A percentile compares a stretch with the other conserved stretches of the same genome.
phyloP scores from a whole-genome alignment of 2,797 vertebrate genomes.

The Notolabrus celidotus region DNA sequence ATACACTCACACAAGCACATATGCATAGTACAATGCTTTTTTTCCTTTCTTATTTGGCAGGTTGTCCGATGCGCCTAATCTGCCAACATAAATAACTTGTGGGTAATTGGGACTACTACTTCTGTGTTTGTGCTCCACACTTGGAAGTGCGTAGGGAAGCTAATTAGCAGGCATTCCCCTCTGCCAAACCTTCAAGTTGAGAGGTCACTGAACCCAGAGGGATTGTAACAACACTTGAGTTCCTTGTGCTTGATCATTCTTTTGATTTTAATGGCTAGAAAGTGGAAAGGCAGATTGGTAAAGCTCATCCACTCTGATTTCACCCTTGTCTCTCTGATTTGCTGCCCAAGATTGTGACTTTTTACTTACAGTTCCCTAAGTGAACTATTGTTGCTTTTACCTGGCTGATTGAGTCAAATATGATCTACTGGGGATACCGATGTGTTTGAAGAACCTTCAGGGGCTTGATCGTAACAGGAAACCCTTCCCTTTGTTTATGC shows the following conservation, averaged over 20 bases:
- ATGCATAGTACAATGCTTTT: not conserved
- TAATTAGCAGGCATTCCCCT: conserved; percentile 33
- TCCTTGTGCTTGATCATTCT: conserved; percentile 25
- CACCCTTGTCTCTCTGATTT: not conserved
- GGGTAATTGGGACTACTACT: conserved; percentile 22
- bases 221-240: conserved; percentile 13
- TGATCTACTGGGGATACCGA: conserved; percentile 1
- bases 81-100: conserved; percentile 49
- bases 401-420: not conserved
- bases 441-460: not conserved
- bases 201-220: conserved; percentile 38
- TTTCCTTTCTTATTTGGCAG: conserved; percentile 39
- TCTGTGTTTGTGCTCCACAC: conserved; percentile 24
- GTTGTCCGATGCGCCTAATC: conserved; percentile 9
- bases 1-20: conserved; percentile 6
- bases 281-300: conserved; percentile 2
- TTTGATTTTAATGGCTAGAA: conserved; percentile 1
- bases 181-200: conserved; percentile 17
- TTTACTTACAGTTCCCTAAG: not conserved
- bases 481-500: not conserved
- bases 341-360: too few species aligned
- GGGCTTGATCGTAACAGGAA: not conserved
- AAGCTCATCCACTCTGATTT: not conserved
- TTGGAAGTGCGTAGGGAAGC: conserved; percentile 35
- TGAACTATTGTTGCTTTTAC: conserved; percentile 1